These are phyloP conservation scores for Serranus cabrilla DNA, from an alignment of 2,797 vertebrate species.

Conservation along the genomic window DNA sequence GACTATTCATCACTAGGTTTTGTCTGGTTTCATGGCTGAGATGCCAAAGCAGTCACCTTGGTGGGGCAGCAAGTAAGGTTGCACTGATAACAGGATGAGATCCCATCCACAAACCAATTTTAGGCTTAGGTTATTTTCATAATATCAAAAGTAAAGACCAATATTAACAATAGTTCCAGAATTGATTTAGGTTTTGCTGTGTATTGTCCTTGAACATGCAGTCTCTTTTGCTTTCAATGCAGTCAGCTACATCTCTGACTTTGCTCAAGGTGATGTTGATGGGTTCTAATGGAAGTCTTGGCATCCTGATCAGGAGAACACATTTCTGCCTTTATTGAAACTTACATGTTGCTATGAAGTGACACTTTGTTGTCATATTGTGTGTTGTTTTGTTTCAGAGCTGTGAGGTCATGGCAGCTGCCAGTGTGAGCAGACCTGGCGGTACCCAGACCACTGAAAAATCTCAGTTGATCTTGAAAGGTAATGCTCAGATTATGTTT, in stretches of 20 bases:
- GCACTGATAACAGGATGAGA: background rate
- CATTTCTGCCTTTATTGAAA: background rate
- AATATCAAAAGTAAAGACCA: background rate
- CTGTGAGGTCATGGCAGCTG: conserved; percentile 95
- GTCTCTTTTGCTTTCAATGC: conserved; percentile 13
- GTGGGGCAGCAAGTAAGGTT: conserved; percentile 27
- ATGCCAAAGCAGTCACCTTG: conserved; percentile 65
- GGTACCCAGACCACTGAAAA: conserved; percentile 88
- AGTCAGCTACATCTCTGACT: conserved; percentile 53
- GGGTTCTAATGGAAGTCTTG: conserved; percentile 13
- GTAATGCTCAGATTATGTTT: conserved; percentile 72
- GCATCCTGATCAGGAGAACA: background rate
- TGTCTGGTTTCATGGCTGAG: background rate
- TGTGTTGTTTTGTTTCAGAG: conserved; percentile 73
- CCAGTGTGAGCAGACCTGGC: conserved; percentile 90
- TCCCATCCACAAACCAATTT: background rate
- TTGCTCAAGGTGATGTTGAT: conserved; percentile 70
- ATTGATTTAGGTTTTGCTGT: background rate
- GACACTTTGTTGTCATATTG: background rate
- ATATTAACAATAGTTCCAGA: background rate
- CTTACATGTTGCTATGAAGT: background rate
- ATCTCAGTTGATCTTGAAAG: conserved; percentile 93
- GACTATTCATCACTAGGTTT: background rate
- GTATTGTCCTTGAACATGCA: conserved; percentile 4
- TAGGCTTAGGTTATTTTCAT: background rate